phyloP scores from a whole-genome alignment of 2,888 invertebrate genomes.

The Eupithecia abbreviata region DNA sequence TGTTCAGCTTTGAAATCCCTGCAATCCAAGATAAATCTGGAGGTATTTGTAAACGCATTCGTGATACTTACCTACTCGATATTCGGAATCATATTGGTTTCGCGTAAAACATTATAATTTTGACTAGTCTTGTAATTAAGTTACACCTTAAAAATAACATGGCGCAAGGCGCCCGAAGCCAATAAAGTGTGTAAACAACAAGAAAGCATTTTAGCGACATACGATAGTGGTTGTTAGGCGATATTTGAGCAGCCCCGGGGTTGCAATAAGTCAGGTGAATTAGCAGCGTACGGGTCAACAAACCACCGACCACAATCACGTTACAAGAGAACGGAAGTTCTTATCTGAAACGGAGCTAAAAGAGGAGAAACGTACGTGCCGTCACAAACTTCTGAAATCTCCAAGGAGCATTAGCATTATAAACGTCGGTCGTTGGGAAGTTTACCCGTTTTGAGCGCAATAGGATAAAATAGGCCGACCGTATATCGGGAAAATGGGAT shows the following conservation, averaged over 20 bases:
- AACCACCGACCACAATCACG: background rate
- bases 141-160: background rate
- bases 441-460: background rate
- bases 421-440: background rate
- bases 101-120: background rate
- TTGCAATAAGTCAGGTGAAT: constrained; percentile 28
- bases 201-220: constrained; percentile 19
- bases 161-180: constrained; percentile 18
- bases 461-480: constrained; percentile 2
- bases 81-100: background rate
- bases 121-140: background rate
- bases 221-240: constrained; percentile 36
- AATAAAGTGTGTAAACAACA: constrained; percentile 23
- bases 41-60: constrained; percentile 50
- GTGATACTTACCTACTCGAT: constrained; percentile 26
- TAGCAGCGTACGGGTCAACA: constrained; percentile 13
- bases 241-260: constrained; percentile 35
- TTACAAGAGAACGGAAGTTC: background rate
- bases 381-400: background rate
- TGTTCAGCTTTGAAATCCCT: constrained; percentile 44
- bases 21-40: constrained; percentile 46
- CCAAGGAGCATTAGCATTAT: constrained; percentile 1
- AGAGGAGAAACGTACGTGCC: constrained; percentile 1
- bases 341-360: background rate
- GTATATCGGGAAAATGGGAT: constrained; percentile 14